These are phyloP conservation scores for Pelagia noctiluca DNA, from an alignment of 30 jellyfish, hydroid and myxozoan species.

Conservation along the genomic window DNA sequence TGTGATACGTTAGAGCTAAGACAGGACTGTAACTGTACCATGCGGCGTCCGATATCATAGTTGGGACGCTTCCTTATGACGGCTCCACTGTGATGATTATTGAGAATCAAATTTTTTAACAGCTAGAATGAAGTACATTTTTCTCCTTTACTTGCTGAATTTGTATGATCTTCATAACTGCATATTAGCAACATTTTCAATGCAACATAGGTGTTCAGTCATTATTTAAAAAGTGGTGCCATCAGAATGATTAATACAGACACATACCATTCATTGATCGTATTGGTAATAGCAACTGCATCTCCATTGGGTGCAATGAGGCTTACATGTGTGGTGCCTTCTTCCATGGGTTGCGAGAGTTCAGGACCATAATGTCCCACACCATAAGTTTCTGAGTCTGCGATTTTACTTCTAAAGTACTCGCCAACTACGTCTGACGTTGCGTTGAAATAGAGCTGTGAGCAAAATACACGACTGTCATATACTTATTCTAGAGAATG, in stretches of 20 bases:
- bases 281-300: slow-evolving; percentile 91
- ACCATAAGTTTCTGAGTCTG: slow-evolving; percentile 73
- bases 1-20: too few relatives aligned
- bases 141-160: too few relatives aligned
- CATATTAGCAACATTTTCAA: too few relatives aligned
- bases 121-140: too few relatives aligned
- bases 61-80: too few relatives aligned
- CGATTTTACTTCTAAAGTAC: slow-evolving; percentile 56
- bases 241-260: background rate
- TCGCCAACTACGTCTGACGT: slow-evolving; percentile 74
- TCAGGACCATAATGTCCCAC: slow-evolving; percentile 78
- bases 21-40: too few relatives aligned
- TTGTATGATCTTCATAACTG: too few relatives aligned
- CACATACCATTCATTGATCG: slow-evolving; percentile 92
- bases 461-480: background rate
- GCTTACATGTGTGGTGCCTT: slow-evolving; percentile 98
- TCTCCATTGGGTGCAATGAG: slow-evolving; percentile 91
- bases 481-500: too few relatives aligned
- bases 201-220: background rate
- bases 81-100: too few relatives aligned
- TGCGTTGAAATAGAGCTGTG: slow-evolving; percentile 56
- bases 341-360: slow-evolving; percentile 70
- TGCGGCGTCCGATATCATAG: too few relatives aligned
- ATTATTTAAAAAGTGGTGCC: too few relatives aligned
- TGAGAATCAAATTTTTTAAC: too few relatives aligned